These are phyloP conservation scores for Chaetoderma sp. DNA, from an alignment of 2,888 invertebrate species.

Conservation along the genomic window DNA sequence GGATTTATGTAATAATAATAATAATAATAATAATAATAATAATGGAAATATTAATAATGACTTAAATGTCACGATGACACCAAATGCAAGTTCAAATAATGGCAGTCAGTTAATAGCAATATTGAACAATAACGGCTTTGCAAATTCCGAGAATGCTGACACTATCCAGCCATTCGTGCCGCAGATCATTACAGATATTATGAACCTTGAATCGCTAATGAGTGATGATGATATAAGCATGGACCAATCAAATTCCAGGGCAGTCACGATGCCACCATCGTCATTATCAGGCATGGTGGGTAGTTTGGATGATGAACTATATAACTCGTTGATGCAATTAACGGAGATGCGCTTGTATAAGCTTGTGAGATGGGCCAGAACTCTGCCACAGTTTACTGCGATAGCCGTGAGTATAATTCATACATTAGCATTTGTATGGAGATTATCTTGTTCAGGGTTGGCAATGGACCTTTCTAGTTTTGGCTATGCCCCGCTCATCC, in stretches of 20 bases:
- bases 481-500: too few relatives aligned
- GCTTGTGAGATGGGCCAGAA: constrained; percentile 98
- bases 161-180: constrained; percentile 40
- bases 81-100: background rate
- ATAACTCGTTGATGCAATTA: constrained; percentile 62
- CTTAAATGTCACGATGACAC: background rate
- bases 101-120: constrained; percentile 50
- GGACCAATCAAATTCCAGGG: constrained; percentile 45
- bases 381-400: constrained; percentile 94
- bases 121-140: constrained; percentile 41
- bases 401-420: constrained; percentile 80
- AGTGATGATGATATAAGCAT: constrained; percentile 57
- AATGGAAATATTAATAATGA: too few relatives aligned
- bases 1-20: too few relatives aligned
- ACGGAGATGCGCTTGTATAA: constrained; percentile 96
- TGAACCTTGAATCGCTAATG: constrained; percentile 63
- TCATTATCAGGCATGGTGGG: constrained; percentile 43
- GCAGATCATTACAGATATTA: constrained; percentile 60
- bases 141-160: constrained; percentile 6
- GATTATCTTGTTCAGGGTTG: too few relatives aligned
- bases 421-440: background rate
- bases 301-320: constrained; percentile 48
- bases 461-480: too few relatives aligned
- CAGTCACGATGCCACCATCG: too few relatives aligned
- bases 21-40: too few relatives aligned